These are phyloP conservation scores for Ophion costatus DNA, from an alignment of 2,888 invertebrate genomes.

Conservation along the genomic window DNA sequence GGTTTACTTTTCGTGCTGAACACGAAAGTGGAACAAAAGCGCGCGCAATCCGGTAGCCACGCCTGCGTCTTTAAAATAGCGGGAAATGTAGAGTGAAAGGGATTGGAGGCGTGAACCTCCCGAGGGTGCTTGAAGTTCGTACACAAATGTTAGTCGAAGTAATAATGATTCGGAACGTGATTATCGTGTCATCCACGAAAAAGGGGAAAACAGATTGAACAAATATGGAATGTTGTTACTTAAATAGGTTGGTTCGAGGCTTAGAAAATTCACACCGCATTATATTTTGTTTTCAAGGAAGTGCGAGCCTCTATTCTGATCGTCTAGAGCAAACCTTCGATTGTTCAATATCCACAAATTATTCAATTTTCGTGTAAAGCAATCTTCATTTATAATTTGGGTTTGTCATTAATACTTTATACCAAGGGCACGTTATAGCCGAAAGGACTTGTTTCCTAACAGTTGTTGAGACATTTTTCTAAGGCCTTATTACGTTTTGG, in stretches of 20 bases:
- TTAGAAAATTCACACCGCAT: slow-evolving; percentile 2
- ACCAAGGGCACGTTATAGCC: no score
- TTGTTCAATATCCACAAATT: no score
- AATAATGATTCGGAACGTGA: slow-evolving; percentile 18
- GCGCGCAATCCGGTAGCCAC: slow-evolving; percentile 32
- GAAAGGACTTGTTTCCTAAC: no score
- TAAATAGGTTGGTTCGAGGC: no score
- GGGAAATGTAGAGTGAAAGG: slow-evolving; percentile 38
- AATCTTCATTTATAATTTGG: no score
- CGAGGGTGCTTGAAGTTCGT: slow-evolving; percentile 7
- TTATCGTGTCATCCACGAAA: slow-evolving; percentile 14
- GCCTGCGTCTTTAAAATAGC: slow-evolving; percentile 42
- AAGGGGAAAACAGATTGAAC: not conserved
- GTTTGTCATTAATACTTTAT: no score
- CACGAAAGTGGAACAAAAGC: slow-evolving; percentile 46
- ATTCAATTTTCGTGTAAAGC: no score
- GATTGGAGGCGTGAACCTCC: slow-evolving; percentile 34
- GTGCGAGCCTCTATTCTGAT: no score
- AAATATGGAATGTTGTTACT: not conserved
- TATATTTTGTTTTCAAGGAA: not conserved
- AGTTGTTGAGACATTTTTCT: no score
- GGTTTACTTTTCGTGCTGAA: not conserved
- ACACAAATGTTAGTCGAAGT: slow-evolving; percentile 6
- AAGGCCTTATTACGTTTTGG: no score
- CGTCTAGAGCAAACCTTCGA: no score